A percentile compares a stretch with the other conserved stretches of the same genome.
These are phyloP conservation scores for Microplitis mediator DNA, from an alignment of 1,140 invertebrate species.

Conservation along the genomic window DNA sequence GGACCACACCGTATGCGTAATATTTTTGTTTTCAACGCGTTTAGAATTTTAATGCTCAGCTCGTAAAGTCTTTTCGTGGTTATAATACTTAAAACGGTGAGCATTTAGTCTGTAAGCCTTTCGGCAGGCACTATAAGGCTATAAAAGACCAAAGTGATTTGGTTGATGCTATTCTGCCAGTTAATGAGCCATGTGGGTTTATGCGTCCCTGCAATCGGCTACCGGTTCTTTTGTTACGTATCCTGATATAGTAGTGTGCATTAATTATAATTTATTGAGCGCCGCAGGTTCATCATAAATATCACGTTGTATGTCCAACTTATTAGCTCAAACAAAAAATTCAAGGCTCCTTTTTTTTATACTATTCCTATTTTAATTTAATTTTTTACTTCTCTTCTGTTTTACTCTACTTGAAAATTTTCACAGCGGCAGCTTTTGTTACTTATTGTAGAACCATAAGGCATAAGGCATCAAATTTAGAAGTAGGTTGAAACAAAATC, in stretches of 20 bases:
- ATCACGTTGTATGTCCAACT: too few species aligned
- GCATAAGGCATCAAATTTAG: background rate
- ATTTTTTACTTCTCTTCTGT: too few species aligned
- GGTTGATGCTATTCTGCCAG: background rate
- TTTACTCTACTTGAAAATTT: too few species aligned
- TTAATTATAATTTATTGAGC: conserved; percentile 45
- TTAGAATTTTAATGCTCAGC: too few species aligned
- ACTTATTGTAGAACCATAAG: background rate
- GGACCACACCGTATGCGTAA: too few species aligned
- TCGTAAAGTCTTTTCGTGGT: too few species aligned
- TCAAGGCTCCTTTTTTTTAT: too few species aligned
- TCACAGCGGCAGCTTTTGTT: background rate
- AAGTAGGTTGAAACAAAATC: background rate
- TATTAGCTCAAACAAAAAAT: too few species aligned
- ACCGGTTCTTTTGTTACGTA: conserved; percentile 40
- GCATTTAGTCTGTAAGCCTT: too few species aligned
- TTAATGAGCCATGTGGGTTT: conserved; percentile 53
- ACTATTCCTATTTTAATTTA: too few species aligned
- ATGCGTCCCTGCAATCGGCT: conserved; percentile 45
- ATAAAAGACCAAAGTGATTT: conserved; percentile 42
- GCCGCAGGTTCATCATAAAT: background rate
- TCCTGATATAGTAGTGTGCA: background rate
- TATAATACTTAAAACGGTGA: too few species aligned
- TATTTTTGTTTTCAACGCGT: too few species aligned
- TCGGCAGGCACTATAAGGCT: conserved; percentile 33